A percentile compares a stretch with the other conserved stretches of the same genome.
Evolutionary conservation across 2,888 invertebrate species (phyloP).

Genomic region (Leptura quadrifasciata): DNA sequence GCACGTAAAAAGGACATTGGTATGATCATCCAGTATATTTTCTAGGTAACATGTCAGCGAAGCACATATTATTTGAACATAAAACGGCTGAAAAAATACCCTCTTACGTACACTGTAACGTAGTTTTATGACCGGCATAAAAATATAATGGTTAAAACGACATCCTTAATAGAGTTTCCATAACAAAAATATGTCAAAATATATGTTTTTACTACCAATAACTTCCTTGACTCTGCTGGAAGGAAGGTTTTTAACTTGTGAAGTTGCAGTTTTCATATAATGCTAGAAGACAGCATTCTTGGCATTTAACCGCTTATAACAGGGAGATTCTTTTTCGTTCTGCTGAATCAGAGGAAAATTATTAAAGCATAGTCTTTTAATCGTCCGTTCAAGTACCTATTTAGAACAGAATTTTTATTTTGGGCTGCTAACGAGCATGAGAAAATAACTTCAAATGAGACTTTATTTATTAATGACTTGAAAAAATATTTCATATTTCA

Average conservation of each 20-base stretch:
- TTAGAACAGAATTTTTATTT: too few species aligned
- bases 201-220: background rate
- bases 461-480: too few species aligned
- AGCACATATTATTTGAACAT: background rate
- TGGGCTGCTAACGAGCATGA: too few species aligned
- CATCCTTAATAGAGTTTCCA: conserved; percentile 1
- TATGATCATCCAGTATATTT: background rate
- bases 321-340: too few species aligned
- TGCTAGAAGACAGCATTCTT: too few species aligned
- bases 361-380: too few species aligned
- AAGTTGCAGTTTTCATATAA: background rate
- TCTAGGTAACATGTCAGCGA: background rate
- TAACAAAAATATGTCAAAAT: conserved; percentile 4
- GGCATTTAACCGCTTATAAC: too few species aligned
- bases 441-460: too few species aligned
- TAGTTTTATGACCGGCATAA: background rate
- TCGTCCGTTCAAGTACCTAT: too few species aligned
- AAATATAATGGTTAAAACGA: conserved; percentile 7
- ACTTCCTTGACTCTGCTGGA: background rate
- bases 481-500: too few species aligned
- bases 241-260: background rate
- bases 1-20: background rate
- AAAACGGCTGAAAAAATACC: background rate
- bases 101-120: background rate
- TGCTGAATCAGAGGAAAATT: too few species aligned